Percentiles rank a stretch among this genome's conserved stretches.
phyloP scores from a whole-genome alignment of 2,797 vertebrate species.

The Pangasius larnaudii region DNA sequence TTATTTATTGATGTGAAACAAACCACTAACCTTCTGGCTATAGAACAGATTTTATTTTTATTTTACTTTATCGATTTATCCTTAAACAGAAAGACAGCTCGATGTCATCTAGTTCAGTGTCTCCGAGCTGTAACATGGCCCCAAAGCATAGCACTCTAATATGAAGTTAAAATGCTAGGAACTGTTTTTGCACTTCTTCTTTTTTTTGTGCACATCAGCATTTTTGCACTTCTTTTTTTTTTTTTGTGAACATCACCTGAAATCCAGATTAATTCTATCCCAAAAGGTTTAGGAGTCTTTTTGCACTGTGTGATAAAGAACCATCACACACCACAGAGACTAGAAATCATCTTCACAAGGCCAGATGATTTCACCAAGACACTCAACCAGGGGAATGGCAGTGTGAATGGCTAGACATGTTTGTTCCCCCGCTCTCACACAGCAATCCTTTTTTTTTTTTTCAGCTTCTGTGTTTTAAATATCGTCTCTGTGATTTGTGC shows the following conservation, averaged over 20 bases:
- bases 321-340: slow-evolving; percentile 24
- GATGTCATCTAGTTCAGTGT: not conserved
- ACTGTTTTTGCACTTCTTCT: not conserved
- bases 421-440: not conserved
- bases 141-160: not conserved
- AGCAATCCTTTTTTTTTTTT: slow-evolving; percentile 24
- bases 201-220: not conserved
- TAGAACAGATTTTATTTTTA: slow-evolving; percentile 31
- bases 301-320: slow-evolving; percentile 25
- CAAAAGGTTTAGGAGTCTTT: slow-evolving; percentile 18
- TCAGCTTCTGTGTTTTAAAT: slow-evolving; percentile 44
- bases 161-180: not conserved
- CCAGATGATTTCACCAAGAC: not conserved
- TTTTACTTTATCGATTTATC: slow-evolving; percentile 15
- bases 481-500: slow-evolving; percentile 41
- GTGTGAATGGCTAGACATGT: not conserved
- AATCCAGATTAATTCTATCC: not conserved
- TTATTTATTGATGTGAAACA: slow-evolving; percentile 4
- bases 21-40: not conserved
- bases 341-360: not conserved
- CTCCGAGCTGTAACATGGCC: not conserved
- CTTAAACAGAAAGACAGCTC: not conserved
- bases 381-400: not conserved
- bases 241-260: not conserved
- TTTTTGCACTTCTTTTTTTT: not conserved